Evolutionary conservation across 2,113 vertebrate genomes (phyloP).

Genomic region (Catharus minimus): DNA sequence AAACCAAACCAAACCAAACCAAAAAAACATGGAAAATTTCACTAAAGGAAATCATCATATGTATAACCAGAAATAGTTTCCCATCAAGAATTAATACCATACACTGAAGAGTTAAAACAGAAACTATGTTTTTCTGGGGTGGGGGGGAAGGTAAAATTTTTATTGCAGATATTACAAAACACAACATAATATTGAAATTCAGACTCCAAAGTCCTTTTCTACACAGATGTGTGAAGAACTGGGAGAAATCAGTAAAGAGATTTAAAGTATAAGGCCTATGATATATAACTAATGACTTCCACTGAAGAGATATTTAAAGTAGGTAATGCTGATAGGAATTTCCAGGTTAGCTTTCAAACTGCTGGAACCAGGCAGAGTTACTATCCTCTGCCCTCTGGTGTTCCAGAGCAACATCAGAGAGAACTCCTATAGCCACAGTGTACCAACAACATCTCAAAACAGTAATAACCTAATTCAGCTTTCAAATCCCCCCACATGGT

Average conservation of each 20-base stretch:
- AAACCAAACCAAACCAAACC: not conserved
- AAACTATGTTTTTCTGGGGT: not conserved
- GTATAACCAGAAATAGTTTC: not conserved
- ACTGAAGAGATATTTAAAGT: not conserved
- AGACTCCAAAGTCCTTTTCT: not conserved
- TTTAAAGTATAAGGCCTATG: not conserved
- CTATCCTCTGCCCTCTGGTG: not conserved
- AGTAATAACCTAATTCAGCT: not conserved
- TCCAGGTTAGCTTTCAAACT: not conserved
- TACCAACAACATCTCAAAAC: not conserved
- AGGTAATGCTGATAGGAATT: not conserved
- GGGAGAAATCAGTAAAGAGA: not conserved
- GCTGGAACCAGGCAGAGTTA: not conserved
- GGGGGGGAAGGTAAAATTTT: not conserved
- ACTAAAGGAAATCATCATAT: not conserved
- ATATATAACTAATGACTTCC: not conserved
- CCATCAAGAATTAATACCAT: not conserved
- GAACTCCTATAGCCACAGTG: rapidly evolving
- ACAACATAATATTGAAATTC: not conserved
- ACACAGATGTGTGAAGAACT: not conserved
- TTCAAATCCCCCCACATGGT: rapidly evolving
- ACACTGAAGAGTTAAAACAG: not conserved
- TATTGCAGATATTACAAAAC: not conserved
- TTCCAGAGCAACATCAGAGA: not conserved
- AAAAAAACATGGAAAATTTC: not conserved